Percentiles rank a stretch among this genome's conserved stretches.
Evolutionary conservation across 2,888 invertebrate species (phyloP).

Genomic region (Eledone cirrhosa): DNA sequence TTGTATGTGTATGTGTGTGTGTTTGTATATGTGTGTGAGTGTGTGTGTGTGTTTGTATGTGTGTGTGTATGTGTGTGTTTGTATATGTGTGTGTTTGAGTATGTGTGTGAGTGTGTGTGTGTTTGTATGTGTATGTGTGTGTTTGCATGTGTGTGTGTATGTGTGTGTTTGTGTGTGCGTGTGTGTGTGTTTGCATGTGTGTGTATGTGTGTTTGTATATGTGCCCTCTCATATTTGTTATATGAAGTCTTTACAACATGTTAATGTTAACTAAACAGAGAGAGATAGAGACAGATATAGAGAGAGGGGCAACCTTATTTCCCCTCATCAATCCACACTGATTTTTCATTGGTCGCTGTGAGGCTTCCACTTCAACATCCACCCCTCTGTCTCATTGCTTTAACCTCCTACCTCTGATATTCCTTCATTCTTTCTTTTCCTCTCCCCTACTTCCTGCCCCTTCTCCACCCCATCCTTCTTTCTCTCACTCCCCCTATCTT

Average conservation of each 20-base stretch:
- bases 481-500: constrained; percentile 11
- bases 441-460: constrained; percentile 19
- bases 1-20: no score
- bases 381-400: constrained; percentile 20
- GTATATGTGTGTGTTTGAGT: no score
- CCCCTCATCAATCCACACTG: constrained; percentile 17
- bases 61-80: no score
- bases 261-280: no score
- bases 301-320: constrained; percentile 10
- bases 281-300: background rate
- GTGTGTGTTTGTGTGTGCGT: background rate
- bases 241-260: no score
- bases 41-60: no score
- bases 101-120: no score
- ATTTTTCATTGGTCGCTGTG: background rate
- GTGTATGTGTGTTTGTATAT: background rate
- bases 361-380: constrained; percentile 26
- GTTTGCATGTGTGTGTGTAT: no score
- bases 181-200: background rate
- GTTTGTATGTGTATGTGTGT: no score
- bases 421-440: constrained; percentile 25
- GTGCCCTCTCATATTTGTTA: no score
- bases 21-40: no score
- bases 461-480: background rate
- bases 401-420: constrained; percentile 27